A percentile compares a stretch with the other conserved stretches of the same genome.
Conservation (phyloP, 1,140 invertebrate genomes). For the Lineus longissimus region DNA sequence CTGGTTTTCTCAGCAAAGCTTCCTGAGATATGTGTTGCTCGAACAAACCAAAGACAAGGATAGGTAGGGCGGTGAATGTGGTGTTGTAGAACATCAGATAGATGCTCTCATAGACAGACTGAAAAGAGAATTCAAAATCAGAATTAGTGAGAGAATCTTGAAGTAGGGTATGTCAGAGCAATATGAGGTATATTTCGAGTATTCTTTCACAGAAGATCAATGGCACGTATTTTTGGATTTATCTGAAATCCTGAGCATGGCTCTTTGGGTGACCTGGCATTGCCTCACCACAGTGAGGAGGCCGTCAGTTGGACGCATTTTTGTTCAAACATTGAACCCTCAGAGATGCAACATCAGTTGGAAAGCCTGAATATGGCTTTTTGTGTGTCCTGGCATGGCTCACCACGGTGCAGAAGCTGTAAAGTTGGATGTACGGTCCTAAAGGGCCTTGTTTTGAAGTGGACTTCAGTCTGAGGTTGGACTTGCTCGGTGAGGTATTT, state of each 20-base stretch:
- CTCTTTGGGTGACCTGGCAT: too few species aligned
- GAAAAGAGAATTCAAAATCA: conserved; percentile 27
- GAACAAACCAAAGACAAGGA: conserved; percentile 68
- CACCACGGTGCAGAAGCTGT: too few species aligned
- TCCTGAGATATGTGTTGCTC: conserved; percentile 74
- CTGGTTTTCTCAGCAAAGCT: conserved; percentile 63
- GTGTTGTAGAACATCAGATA: conserved; percentile 52
- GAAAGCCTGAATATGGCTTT: too few species aligned
- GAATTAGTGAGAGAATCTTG: background rate
- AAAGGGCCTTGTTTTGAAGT: too few species aligned
- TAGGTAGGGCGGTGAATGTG: conserved; percentile 49
- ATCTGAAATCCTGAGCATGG: background rate
- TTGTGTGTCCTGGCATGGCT: too few species aligned
- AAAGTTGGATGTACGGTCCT: too few species aligned
- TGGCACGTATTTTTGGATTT: background rate
- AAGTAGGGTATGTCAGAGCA: background rate
- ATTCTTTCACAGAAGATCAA: conserved; percentile 5
- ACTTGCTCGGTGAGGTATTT: too few species aligned
- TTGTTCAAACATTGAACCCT: too few species aligned
- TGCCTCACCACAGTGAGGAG: too few species aligned
- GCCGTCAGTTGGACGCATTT: too few species aligned
- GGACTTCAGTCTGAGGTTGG: too few species aligned
- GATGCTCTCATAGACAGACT: conserved; percentile 49
- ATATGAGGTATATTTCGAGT: background rate
- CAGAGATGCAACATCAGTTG: too few species aligned